A percentile compares a stretch with the other conserved stretches of the same genome.
Conservation (phyloP, 2,113 vertebrate genomes). For the Talpa occidentalis region DNA sequence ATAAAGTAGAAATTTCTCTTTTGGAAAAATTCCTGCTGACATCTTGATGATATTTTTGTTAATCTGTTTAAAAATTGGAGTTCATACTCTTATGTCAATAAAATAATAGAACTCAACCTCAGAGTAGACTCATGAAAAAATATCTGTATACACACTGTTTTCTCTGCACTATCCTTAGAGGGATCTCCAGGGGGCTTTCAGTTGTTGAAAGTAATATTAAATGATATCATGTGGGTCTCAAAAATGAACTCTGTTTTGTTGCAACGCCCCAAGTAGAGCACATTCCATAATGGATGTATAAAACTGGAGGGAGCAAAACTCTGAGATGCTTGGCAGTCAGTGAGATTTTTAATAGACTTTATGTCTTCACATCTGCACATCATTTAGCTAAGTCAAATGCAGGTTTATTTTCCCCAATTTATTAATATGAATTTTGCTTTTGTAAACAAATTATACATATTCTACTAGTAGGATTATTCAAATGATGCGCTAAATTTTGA, state of each 20-base stretch:
- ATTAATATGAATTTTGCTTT: conserved; percentile 39
- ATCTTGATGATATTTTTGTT: background rate
- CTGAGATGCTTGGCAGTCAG: background rate
- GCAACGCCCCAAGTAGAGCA: background rate
- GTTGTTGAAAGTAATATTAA: background rate
- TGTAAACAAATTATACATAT: background rate
- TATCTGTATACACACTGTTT: background rate
- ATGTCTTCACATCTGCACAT: background rate
- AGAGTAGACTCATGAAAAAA: background rate
- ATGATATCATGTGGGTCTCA: conserved; percentile 33
- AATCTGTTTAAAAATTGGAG: background rate
- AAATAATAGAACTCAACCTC: conserved; percentile 25
- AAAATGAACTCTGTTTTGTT: background rate
- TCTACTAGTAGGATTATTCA: background rate
- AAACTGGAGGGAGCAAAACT: conserved; percentile 11
- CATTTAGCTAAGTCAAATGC: background rate
- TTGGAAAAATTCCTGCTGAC: background rate
- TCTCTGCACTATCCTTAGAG: background rate
- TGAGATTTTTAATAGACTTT: conserved; percentile 4
- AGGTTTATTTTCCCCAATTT: background rate
- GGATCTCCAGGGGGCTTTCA: too few relatives aligned
- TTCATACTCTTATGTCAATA: background rate
- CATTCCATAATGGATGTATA: background rate
- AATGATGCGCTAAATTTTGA: background rate
- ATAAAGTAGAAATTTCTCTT: background rate